Evolutionary conservation across 2,113 vertebrate species (phyloP), one percentile per base, ranked within the genome.

Genomic region (Papio anubis): DNA sequence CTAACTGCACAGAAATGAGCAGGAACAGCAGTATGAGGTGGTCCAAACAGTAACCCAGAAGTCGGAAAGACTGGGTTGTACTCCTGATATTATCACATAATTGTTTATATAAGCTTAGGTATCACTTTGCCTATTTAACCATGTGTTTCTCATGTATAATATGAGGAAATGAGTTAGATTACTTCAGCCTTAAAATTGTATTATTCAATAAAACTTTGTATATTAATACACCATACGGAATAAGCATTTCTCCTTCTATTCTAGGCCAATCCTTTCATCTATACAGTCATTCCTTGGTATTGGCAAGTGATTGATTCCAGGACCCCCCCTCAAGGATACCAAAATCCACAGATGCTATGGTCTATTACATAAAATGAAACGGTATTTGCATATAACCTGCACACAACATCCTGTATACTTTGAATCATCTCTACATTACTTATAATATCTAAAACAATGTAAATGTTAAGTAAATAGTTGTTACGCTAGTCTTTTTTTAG

Each of bases 111-210:
- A 94, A 89, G 45, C 75, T 73, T 68, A 45, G 48, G 16, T 23
- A 92, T 64, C 70, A 38, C n/a, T 72, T 30, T 64, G 43, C 66
- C 66, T 73, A 52, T 45, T 78, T 97, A 81, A 52, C 32, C 50
- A 57, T 48, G 21, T 79, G 27, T 78, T 93, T 72, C 88, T 38
- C 48, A 68, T 43, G 79, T 50, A 59, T 48, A 81, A 81, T 43
- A 94, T 86, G 23, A 92, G 79, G 73, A 92, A 97, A 83, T 68
- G 55, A 68, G 52, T 48, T 76, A 82, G 50, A 72, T 94, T 86
- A 68, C 40, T 78, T 90, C 23, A 79, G 68, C n/a, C 79, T 87
- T 68, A 78, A 61, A 89, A 93, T 23, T 70, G 3, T 32, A 96
- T 84, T 79, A 68, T 27, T 78, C 48, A 93, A 70, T 83, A 89